Percentiles rank a stretch among this genome's conserved stretches.
These are phyloP conservation scores for Streblospio benedicti DNA, from an alignment of 1,140 invertebrate species.

Conservation along the genomic window DNA sequence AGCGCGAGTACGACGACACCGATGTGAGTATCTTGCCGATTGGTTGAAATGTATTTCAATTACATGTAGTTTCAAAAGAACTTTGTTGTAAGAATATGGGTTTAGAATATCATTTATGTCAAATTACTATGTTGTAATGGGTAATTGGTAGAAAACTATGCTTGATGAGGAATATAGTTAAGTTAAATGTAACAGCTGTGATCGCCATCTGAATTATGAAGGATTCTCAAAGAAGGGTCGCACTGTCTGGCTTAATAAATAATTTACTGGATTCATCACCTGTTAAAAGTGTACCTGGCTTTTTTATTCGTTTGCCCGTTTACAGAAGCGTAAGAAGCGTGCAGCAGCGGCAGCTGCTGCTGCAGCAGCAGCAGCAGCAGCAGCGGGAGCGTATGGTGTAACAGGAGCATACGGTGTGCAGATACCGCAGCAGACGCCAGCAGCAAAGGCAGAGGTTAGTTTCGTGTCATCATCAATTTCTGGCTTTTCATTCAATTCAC, in stretches of 20 bases:
- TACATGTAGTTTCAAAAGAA: neutral
- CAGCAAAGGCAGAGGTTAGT: conserved; percentile 6
- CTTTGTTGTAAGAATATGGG: too few relatives aligned
- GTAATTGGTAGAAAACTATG: too few relatives aligned
- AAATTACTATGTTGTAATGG: too few relatives aligned
- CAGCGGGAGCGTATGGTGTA: neutral
- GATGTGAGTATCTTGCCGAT: neutral
- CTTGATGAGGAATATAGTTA: too few relatives aligned
- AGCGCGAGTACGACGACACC: conserved; percentile 5
- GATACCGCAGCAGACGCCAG: neutral
- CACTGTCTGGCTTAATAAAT: neutral
- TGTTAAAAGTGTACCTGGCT: neutral
- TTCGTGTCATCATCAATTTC: too few relatives aligned
- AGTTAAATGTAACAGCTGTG: neutral
- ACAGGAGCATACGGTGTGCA: neutral
- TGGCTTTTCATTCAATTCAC: too few relatives aligned
- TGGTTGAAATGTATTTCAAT: neutral
- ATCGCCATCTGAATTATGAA: neutral
- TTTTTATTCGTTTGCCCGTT: neutral
- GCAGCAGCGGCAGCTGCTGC: neutral
- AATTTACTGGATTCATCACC: neutral
- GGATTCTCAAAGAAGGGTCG: neutral
- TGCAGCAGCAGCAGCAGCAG: neutral
- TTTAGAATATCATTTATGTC: too few relatives aligned
- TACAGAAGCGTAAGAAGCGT: neutral